Conservation (phyloP, 2,113 vertebrate species). For the Melierax canorus region DNA sequence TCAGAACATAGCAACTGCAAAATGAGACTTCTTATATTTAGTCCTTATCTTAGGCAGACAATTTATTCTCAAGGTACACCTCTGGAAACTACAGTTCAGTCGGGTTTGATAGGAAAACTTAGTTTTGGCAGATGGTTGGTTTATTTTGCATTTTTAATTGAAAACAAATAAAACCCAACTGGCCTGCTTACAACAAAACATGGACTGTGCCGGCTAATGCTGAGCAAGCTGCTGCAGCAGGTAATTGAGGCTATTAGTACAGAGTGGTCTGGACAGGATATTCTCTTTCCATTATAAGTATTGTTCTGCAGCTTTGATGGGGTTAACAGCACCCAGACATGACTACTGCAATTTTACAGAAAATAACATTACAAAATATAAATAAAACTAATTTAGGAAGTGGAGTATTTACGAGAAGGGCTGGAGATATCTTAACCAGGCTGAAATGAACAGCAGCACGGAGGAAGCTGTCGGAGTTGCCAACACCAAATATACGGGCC, state of each 20-base stretch:
- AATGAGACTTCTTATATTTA: neutral
- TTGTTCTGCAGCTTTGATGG: neutral
- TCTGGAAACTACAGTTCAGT: neutral
- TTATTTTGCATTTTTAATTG: neutral
- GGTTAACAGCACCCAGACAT: conserved; percentile 29
- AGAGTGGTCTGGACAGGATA: neutral
- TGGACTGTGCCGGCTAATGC: neutral
- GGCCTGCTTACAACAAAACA: neutral
- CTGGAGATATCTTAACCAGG: neutral
- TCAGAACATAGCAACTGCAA: neutral
- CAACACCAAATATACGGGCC: neutral
- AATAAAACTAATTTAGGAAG: conserved; percentile 40
- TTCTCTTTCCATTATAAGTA: neutral
- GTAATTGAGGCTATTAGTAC: neutral
- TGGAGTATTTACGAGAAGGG: conserved; percentile 20
- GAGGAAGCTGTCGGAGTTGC: neutral
- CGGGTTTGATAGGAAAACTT: neutral
- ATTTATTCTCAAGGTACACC: neutral
- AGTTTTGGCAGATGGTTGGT: neutral
- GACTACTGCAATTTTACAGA: neutral
- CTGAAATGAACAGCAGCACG: neutral
- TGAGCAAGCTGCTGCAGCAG: neutral
- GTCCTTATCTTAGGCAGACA: neutral
- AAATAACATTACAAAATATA: conserved; percentile 2
- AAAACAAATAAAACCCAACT: neutral